A percentile compares a stretch with the other conserved stretches of the same genome.
phyloP scores from a whole-genome alignment of 1,140 invertebrate genomes.

The Condylostylus longicornis region DNA sequence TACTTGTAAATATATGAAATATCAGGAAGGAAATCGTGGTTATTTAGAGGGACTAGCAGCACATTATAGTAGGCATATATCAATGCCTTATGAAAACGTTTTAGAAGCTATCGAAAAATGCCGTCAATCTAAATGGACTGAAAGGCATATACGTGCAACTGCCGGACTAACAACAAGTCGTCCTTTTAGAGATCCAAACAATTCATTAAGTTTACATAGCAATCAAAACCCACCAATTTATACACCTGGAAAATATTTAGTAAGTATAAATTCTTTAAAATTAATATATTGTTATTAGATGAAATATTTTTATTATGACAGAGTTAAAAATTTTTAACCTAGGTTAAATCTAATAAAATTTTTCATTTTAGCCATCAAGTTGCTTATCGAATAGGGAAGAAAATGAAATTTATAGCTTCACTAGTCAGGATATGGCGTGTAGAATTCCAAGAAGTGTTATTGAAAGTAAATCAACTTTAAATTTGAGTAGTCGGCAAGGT shows the following conservation, averaged over 20 bases:
- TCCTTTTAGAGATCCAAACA: slow-evolving; percentile 18
- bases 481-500: slow-evolving; percentile 30
- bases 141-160: slow-evolving; percentile 44
- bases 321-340: not conserved
- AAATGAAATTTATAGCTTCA: slow-evolving; percentile 81
- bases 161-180: slow-evolving; percentile 22
- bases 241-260: slow-evolving; percentile 77
- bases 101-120: slow-evolving; percentile 45
- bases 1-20: no score
- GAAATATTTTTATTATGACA: not conserved
- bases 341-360: not conserved
- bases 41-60: slow-evolving; percentile 76
- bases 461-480: slow-evolving; percentile 29
- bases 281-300: slow-evolving; percentile 7
- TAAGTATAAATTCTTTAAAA: slow-evolving; percentile 37
- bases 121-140: slow-evolving; percentile 47
- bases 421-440: slow-evolving; percentile 30
- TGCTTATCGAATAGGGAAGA: slow-evolving; percentile 81
- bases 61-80: slow-evolving; percentile 76
- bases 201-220: slow-evolving; percentile 31
- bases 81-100: slow-evolving; percentile 77
- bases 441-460: slow-evolving; percentile 29
- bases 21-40: slow-evolving; percentile 75
- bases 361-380: slow-evolving; percentile 55
- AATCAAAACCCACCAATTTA: slow-evolving; percentile 55